Base-by-base conservation (phyloP, 1,140 invertebrate genomes). In the Galleria mellonella region DNA sequence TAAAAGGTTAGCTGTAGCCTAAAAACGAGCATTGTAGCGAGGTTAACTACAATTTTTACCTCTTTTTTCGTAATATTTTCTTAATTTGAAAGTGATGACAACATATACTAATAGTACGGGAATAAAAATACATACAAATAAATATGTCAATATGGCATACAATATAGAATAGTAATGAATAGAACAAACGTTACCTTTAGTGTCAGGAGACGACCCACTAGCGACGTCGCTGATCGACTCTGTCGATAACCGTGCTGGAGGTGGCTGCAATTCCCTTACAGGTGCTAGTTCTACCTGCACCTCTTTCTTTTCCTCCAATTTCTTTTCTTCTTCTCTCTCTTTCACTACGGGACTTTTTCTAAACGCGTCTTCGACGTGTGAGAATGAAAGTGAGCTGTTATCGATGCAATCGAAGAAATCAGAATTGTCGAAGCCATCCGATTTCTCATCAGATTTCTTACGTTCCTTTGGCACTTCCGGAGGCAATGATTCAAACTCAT, bases 161-260 rank as follows among this genome's bases (percentile, higher is more conserved):
- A 10, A 29, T 28, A 32, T 4, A 23, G 23, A 43, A 30, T 29
- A 9, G 28, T 10, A 41, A 12, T 17, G n/a, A 23, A 23, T 23
- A 23, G 6, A 23, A 23, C 6, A 3, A 23, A 23, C 6, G 31
- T 45, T 72, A 72, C 86, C 86, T 71, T 87, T 88, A 36, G 87
- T 87, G 57, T 90, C 89, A 2, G 89, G 89, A 0, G 89, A 90
- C 45, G 89, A 90, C 7, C 87, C 89, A 54, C 88, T 89, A 9
- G 86, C 72, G 3, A 89, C 87, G 56, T 90, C 89, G 33, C 89
- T 89, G 8, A 89, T 79, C 17, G 89, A 90, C 0, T 88, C 89
- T 0, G 88, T 87, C 0, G 87, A 89, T 13, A 88, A 52, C 15
- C 79, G 50, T 14, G 65, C 62, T 1, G 75, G 71, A 13, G 82